Evolutionary conservation across 64 coral and sea anemone species (phyloP).

Genomic region (Porites lutea): DNA sequence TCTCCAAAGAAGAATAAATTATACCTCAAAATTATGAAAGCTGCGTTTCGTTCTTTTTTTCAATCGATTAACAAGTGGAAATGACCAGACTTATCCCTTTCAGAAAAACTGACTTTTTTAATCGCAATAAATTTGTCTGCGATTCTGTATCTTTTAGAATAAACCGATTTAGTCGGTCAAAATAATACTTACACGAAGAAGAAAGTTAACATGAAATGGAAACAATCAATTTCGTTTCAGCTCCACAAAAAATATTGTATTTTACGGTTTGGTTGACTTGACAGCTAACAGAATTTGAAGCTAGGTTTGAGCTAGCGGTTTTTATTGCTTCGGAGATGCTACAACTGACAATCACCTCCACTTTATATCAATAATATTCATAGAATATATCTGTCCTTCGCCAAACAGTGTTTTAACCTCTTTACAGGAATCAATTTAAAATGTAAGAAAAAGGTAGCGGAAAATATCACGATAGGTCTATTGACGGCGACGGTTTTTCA

Average conservation of each 20-base stretch:
- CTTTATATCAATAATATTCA: slow-evolving; percentile 9
- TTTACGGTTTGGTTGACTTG: not conserved
- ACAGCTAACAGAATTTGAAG: not conserved
- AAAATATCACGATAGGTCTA: too few relatives aligned
- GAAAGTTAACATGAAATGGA: not conserved
- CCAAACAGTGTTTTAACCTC: not conserved
- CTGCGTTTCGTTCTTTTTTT: not conserved
- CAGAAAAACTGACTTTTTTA: not conserved
- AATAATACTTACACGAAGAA: not conserved
- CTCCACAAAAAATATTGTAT: too few relatives aligned
- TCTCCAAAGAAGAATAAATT: not conserved
- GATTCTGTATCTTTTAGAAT: too few relatives aligned
- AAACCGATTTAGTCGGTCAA: not conserved
- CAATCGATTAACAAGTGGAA: not conserved
- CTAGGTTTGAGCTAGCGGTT: not conserved
- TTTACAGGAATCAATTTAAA: not conserved
- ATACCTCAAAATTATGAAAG: not conserved
- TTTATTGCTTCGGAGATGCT: not conserved
- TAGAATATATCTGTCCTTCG: not conserved
- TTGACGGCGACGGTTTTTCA: too few relatives aligned
- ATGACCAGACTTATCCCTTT: not conserved
- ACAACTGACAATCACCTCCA: not conserved
- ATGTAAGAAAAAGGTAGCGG: too few relatives aligned
- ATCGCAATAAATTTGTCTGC: not conserved
- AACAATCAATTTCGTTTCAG: not conserved